Evolutionary conservation across 2,113 vertebrate species (phyloP).

Genomic region (Caracal caracal): DNA sequence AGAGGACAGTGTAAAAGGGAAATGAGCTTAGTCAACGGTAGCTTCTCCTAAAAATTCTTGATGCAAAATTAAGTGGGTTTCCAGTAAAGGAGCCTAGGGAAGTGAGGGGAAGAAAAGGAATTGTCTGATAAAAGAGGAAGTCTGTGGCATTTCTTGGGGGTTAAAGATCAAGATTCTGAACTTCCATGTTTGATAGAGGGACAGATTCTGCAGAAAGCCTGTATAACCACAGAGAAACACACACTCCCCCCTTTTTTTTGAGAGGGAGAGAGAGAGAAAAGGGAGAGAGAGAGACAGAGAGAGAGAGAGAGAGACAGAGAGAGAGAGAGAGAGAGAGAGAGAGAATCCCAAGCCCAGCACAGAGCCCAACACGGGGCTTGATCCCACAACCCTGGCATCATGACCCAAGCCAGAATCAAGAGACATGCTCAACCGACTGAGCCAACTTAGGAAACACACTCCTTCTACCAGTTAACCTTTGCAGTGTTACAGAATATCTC

Average conservation of each 20-base stretch:
- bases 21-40: constrained; percentile 24
- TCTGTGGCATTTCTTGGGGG: not conserved
- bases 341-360: too few relatives aligned
- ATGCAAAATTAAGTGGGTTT: constrained; percentile 12
- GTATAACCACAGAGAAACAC: not conserved
- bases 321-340: too few relatives aligned
- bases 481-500: not conserved
- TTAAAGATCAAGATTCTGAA: not conserved
- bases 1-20: not conserved
- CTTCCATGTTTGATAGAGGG: not conserved
- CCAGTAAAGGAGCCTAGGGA: not conserved
- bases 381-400: too few relatives aligned
- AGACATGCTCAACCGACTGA: too few relatives aligned
- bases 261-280: too few relatives aligned
- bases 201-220: not conserved
- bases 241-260: not conserved
- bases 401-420: too few relatives aligned
- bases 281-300: too few relatives aligned
- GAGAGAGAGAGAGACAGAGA: too few relatives aligned
- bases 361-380: too few relatives aligned
- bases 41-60: constrained; percentile 34
- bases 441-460: not conserved
- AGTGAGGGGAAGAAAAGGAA: not conserved
- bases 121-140: not conserved
- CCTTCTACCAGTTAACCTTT: not conserved